These are phyloP conservation scores for Temnothorax rugatulus DNA, from an alignment of 2,888 invertebrate species.

Conservation along the genomic window DNA sequence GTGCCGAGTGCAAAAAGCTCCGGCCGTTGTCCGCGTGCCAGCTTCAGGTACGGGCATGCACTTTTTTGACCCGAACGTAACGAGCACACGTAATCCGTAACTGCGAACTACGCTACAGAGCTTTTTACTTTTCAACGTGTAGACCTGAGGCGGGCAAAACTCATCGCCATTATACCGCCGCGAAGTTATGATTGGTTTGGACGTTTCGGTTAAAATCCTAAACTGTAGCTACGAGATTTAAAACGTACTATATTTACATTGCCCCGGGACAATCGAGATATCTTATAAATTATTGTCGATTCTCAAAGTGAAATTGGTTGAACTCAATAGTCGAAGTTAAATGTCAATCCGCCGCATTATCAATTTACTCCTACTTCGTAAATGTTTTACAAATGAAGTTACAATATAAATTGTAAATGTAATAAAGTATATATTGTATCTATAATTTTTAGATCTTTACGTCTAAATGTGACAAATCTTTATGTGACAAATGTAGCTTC, in stretches of 20 bases:
- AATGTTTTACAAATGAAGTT: background rate
- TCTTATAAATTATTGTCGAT: slow-evolving; percentile 27
- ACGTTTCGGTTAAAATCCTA: slow-evolving; percentile 35
- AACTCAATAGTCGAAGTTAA: background rate
- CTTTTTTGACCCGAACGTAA: slow-evolving; percentile 57
- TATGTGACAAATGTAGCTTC: background rate
- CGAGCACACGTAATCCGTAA: slow-evolving; percentile 60
- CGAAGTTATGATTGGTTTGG: slow-evolving; percentile 42
- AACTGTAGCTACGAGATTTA: background rate
- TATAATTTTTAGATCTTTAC: background rate
- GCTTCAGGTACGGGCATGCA: slow-evolving; percentile 67
- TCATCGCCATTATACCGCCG: slow-evolving; percentile 38
- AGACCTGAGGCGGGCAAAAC: slow-evolving; percentile 26
- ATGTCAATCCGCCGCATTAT: background rate
- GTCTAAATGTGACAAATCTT: background rate
- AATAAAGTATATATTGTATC: background rate
- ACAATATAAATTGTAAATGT: background rate
- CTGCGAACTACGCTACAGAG: slow-evolving; percentile 55
- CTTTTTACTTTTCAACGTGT: slow-evolving; percentile 38
- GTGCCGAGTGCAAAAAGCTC: slow-evolving; percentile 53
- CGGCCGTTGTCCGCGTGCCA: slow-evolving; percentile 67
- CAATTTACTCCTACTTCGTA: background rate
- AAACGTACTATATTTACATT: background rate
- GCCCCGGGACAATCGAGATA: background rate
- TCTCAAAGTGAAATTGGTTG: slow-evolving; percentile 2